A percentile compares a stretch with the other conserved stretches of the same genome.
Evolutionary conservation across 92 coral and sea anemone species (phyloP).

Genomic region (Paragorgia papillata): DNA sequence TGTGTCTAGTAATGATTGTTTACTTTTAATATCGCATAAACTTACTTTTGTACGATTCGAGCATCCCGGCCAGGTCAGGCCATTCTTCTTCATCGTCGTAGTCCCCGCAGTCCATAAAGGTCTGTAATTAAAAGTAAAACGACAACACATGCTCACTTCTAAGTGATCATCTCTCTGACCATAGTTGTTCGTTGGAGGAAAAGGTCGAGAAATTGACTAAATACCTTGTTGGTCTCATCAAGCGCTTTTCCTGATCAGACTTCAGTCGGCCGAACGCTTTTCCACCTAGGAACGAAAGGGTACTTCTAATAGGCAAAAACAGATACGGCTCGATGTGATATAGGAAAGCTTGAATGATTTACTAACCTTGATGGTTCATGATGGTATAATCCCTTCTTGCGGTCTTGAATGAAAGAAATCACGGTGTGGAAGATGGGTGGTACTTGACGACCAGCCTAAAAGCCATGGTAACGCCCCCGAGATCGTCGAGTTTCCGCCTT

Average conservation of each 20-base stretch:
- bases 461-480: no score
- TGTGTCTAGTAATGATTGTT: not conserved
- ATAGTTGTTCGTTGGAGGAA: not conserved
- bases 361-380: no score
- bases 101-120: conserved; percentile 79
- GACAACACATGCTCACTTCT: not conserved
- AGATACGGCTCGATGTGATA: no score
- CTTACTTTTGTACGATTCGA: conserved; percentile 88
- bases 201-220: not conserved
- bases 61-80: conserved; percentile 76
- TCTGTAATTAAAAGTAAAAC: conserved; percentile 57
- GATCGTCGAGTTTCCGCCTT: no score
- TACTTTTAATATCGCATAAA: not conserved
- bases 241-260: conserved; percentile 62
- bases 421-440: no score
- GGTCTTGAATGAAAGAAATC: no score
- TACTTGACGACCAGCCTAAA: no score
- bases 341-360: no score
- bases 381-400: no score
- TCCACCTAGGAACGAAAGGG: conserved; percentile 64
- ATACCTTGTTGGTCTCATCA: conserved; percentile 93
- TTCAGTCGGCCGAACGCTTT: conserved; percentile 74
- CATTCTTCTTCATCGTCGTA: conserved; percentile 96
- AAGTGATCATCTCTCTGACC: not conserved
- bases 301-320: no score